A percentile compares a stretch with the other conserved stretches of the same genome.
Conservation (phyloP, 2,113 vertebrate genomes). For the Hippocampus comes region DNA sequence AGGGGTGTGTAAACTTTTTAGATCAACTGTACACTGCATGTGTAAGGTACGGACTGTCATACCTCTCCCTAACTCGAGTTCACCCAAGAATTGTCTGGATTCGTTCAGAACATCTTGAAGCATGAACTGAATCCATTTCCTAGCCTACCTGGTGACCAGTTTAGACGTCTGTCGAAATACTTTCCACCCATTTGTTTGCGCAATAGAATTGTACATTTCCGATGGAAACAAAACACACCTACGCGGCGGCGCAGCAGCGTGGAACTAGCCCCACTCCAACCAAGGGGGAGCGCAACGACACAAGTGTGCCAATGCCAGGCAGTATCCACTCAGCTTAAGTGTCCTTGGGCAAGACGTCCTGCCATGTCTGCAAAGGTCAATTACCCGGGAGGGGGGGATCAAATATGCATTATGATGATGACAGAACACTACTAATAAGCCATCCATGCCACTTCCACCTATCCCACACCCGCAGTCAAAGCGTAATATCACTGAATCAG, state of each 20-base stretch:
- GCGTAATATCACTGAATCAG: slow-evolving; percentile 36
- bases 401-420: slow-evolving; percentile 53
- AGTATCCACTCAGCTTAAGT: slow-evolving; percentile 34
- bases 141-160: background rate
- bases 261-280: slow-evolving; percentile 30
- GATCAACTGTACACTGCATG: background rate
- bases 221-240: slow-evolving; percentile 59
- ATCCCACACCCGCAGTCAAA: slow-evolving; percentile 36
- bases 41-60: background rate
- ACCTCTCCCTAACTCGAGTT: background rate
- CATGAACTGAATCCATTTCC: background rate
- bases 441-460: slow-evolving; percentile 42
- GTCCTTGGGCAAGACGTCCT: slow-evolving; percentile 48
- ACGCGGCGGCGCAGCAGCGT: slow-evolving; percentile 36
- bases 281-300: background rate
- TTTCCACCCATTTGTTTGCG: background rate
- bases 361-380: slow-evolving; percentile 36
- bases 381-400: slow-evolving; percentile 44
- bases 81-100: background rate
- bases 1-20: background rate
- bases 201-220: background rate
- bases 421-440: slow-evolving; percentile 46
- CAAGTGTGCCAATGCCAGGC: slow-evolving; percentile 31
- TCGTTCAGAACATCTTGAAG: background rate
- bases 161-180: background rate